Percentiles rank a stretch among this genome's conserved stretches.
Evolutionary conservation across 2,797 vertebrate species (phyloP).

Genomic region (Sebastes minor): DNA sequence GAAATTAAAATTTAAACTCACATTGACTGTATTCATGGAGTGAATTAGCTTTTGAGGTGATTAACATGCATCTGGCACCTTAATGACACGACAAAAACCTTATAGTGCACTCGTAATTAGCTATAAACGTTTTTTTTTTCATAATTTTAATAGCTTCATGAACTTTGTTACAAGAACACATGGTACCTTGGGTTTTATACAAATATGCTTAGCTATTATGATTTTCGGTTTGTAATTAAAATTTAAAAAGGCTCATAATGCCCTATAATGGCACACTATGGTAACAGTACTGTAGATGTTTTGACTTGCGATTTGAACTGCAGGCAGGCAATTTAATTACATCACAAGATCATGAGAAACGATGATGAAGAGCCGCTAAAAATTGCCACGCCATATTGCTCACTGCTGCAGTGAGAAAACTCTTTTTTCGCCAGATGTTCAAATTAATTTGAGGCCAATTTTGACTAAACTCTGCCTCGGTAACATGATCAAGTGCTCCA

Average conservation of each 20-base stretch:
- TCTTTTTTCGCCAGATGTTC: conserved; percentile 54
- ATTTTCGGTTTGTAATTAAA: background rate
- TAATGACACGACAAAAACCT: background rate
- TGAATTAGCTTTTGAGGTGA: background rate
- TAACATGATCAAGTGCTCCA: conserved; percentile 33
- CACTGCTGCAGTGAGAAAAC: conserved; percentile 6
- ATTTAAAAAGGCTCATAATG: background rate
- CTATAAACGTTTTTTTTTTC: background rate
- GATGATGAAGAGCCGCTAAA: conserved; percentile 23
- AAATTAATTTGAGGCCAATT: conserved; percentile 46
- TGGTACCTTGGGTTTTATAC: background rate
- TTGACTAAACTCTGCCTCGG: conserved; percentile 27
- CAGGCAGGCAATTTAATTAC: conserved; percentile 18
- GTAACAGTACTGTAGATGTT: background rate
- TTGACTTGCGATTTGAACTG: background rate
- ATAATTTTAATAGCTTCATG: background rate
- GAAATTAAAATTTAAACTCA: background rate
- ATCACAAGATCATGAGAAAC: conserved; percentile 12
- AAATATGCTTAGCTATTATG: background rate
- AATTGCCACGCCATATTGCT: background rate
- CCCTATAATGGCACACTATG: background rate
- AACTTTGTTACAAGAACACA: background rate
- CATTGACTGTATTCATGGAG: background rate
- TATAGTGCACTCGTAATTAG: background rate
- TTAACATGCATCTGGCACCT: background rate